Evolutionary conservation across 2,797 vertebrate species (phyloP).

Genomic region (Sebastes paucispinis): DNA sequence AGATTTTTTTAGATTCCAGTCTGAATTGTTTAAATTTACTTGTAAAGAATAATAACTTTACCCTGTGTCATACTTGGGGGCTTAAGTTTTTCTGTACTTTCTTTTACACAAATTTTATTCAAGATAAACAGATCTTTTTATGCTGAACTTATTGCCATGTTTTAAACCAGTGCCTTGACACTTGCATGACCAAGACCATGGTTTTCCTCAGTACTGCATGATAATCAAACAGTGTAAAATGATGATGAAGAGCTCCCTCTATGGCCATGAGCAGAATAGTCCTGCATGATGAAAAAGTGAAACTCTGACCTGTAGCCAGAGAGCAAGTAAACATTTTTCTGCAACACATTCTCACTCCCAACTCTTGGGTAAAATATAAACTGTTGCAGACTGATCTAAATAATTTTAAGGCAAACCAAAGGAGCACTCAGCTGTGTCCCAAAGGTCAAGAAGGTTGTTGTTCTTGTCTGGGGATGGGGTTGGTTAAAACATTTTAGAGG

Average conservation of each 20-base stretch:
- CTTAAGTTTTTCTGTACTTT: not conserved
- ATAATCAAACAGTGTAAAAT: not conserved
- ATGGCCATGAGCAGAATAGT: slow-evolving; percentile 13
- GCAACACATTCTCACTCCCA: too few species aligned
- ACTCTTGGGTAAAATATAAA: too few species aligned
- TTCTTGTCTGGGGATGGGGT: not conserved
- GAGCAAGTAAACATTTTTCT: not conserved
- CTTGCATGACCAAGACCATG: not conserved
- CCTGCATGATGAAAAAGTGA: not conserved
- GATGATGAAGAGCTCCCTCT: slow-evolving; percentile 38
- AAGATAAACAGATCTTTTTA: not conserved
- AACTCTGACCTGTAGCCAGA: not conserved
- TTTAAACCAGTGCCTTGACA: not conserved
- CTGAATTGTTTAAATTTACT: not conserved
- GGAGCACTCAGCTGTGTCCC: not conserved
- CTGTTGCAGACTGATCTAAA: not conserved
- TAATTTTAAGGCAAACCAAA: not conserved
- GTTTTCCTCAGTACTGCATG: not conserved
- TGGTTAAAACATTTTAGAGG: not conserved
- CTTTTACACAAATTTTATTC: not conserved
- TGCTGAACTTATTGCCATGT: not conserved
- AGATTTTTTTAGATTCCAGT: not conserved
- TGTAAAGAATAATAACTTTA: not conserved
- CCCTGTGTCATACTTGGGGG: too few species aligned
- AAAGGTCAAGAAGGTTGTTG: not conserved